phyloP scores from a whole-genome alignment of 2,113 vertebrate species.

The Nipponia nippon region DNA sequence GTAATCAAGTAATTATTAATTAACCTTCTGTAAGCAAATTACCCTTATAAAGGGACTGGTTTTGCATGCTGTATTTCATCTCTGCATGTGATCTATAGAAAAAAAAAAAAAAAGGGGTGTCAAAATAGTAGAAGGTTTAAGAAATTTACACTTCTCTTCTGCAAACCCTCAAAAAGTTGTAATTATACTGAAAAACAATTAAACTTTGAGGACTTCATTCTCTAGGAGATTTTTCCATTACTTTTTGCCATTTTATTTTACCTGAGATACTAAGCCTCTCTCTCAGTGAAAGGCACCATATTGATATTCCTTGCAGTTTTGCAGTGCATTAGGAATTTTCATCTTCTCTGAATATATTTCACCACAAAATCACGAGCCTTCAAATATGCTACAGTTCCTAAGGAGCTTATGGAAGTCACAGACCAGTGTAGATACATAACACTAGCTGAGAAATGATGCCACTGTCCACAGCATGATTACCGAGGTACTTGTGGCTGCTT shows the following conservation, averaged over 20 bases:
- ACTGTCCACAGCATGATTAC: not conserved
- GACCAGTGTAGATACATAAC: not conserved
- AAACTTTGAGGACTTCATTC: not conserved
- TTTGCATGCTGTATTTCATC: not conserved
- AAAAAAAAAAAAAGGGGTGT: not conserved
- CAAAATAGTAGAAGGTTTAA: not conserved
- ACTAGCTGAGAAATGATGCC: not conserved
- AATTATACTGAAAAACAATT: not conserved
- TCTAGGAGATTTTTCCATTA: not conserved
- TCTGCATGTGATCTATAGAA: not conserved
- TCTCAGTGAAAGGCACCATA: not conserved
- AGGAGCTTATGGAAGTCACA: not conserved
- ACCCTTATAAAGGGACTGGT: not conserved
- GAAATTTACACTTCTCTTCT: not conserved
- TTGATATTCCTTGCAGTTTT: not conserved
- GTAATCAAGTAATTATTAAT: not conserved
- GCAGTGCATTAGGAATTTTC: not conserved
- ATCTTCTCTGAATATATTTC: not conserved
- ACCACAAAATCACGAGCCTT: not conserved
- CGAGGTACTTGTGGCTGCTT: not conserved
- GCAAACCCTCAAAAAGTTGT: not conserved
- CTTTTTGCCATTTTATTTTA: not conserved
- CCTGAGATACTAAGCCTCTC: not conserved
- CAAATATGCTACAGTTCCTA: not conserved
- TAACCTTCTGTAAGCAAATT: not conserved